A percentile compares a stretch with the other conserved stretches of the same genome.
These are phyloP conservation scores for Nicator chloris DNA, from an alignment of 2,113 vertebrate species.

Conservation along the genomic window DNA sequence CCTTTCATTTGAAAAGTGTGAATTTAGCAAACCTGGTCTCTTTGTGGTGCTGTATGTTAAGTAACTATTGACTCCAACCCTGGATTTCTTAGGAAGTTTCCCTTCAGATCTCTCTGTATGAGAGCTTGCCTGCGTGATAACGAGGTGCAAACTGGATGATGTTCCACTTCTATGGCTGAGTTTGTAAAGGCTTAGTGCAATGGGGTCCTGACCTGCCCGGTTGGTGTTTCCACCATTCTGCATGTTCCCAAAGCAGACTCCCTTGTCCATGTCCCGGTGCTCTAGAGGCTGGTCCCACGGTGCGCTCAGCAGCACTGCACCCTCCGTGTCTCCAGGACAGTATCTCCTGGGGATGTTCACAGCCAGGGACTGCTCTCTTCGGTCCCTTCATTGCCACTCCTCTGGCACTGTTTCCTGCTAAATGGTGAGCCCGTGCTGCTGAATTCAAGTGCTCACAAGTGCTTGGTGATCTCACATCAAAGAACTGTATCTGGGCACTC, in stretches of 20 bases:
- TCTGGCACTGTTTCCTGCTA: not conserved
- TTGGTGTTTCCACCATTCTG: not conserved
- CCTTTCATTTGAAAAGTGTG: not conserved
- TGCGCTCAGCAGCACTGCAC: rapidly evolving
- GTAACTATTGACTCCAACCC: not conserved
- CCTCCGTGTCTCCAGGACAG: not conserved
- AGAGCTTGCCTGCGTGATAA: not conserved
- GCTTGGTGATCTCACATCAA: not conserved
- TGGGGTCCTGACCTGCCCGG: not conserved
- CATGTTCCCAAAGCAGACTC: not conserved
- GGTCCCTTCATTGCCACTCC: not conserved
- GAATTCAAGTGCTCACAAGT: not conserved
- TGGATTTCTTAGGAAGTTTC: not conserved
- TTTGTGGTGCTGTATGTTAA: not conserved
- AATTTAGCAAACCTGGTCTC: not conserved
- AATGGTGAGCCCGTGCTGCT: not conserved
- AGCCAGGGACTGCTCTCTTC: not conserved
- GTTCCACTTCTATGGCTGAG: not conserved
- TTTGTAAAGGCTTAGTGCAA: not conserved
- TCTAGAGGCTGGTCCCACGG: rapidly evolving
- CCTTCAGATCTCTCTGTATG: not conserved
- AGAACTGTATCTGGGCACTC: not conserved
- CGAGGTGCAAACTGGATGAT: not conserved
- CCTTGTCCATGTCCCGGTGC: not conserved
- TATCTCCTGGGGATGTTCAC: too few species aligned